A percentile compares a stretch with the other conserved stretches of the same genome.
These are phyloP conservation scores for Sylvilagus bachmani DNA, from an alignment of 2,113 vertebrate species.

Conservation along the genomic window DNA sequence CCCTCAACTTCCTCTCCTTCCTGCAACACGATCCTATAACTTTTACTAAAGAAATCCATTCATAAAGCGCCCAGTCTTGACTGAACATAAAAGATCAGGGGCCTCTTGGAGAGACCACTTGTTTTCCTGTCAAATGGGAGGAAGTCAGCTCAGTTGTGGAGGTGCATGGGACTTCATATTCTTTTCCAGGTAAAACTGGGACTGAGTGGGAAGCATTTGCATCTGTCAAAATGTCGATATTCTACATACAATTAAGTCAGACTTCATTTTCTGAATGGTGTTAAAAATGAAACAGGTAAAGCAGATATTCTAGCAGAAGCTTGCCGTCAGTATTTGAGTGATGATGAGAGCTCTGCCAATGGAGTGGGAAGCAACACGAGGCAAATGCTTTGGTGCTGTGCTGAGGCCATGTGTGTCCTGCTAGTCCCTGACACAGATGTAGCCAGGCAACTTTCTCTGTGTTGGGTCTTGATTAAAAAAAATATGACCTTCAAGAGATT, in stretches of 20 bases:
- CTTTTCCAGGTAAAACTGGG: background rate
- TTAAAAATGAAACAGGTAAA: conserved; percentile 40
- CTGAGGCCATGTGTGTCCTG: accelerated
- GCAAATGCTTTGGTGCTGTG: background rate
- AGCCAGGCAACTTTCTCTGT: background rate
- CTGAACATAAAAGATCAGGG: background rate
- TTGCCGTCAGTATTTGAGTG: background rate
- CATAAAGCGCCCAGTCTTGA: background rate
- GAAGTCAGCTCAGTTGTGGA: background rate
- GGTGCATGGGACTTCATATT: background rate
- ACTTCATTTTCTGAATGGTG: background rate
- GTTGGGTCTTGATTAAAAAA: background rate
- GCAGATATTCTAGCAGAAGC: background rate
- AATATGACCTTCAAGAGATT: too few relatives aligned
- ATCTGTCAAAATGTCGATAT: conserved; percentile 37
- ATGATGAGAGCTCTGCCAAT: background rate
- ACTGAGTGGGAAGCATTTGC: background rate
- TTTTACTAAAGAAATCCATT: conserved; percentile 25
- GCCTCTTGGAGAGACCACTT: background rate
- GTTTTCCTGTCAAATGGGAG: background rate
- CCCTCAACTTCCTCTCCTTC: background rate
- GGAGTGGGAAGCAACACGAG: accelerated
- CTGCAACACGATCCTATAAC: background rate
- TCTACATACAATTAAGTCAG: background rate
- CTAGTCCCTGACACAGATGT: background rate